Evolutionary conservation across 2,797 vertebrate genomes (phyloP).

Genomic region (Coregonus ussuriensis): DNA sequence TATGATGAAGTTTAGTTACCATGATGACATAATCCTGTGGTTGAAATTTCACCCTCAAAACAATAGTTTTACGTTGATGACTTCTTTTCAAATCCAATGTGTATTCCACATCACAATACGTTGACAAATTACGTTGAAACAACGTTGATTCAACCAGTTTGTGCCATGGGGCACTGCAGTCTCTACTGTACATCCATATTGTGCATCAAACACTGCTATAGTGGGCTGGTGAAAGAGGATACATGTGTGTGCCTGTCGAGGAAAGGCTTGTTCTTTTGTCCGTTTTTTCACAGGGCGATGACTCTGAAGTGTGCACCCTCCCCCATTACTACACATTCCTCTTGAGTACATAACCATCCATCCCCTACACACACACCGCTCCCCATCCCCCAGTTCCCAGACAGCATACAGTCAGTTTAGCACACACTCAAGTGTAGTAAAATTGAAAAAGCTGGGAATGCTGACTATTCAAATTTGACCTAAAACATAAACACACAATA

Average conservation of each 20-base stretch:
- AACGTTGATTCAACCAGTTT: no score
- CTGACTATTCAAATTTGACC: constrained; percentile 14
- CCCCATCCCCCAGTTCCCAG: constrained; percentile 42
- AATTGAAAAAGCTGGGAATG: constrained; percentile 35
- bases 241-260: background rate
- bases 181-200: no score
- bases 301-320: constrained; percentile 49
- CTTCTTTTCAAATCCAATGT: no score
- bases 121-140: no score
- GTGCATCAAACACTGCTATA: no score
- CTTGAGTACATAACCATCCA: constrained; percentile 27
- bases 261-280: constrained; percentile 49
- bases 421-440: constrained; percentile 14
- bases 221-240: no score
- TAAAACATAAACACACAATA: constrained; percentile 10
- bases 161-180: no score
- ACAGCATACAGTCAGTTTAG: constrained; percentile 21
- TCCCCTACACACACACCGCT: constrained; percentile 30
- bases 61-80: no score
- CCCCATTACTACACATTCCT: constrained; percentile 53
- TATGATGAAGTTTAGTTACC: no score
- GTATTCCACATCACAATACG: no score
- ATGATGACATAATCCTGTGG: no score
- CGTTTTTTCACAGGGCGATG: constrained; percentile 53
- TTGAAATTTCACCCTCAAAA: no score